Conservation (phyloP, 2,113 vertebrate genomes). For the Mastomys coucha region DNA sequence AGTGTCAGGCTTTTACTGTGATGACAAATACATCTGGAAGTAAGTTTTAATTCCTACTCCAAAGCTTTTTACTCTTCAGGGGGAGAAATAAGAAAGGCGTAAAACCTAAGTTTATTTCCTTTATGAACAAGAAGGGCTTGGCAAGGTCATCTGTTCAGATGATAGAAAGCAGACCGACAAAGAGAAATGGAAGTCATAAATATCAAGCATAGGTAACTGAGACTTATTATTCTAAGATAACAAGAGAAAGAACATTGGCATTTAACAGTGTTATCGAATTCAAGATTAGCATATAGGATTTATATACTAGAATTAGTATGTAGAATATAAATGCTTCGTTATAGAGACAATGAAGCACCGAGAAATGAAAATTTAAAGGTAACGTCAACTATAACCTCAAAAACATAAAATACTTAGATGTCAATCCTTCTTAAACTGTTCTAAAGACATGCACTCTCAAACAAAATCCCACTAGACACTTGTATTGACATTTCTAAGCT, state of each 20-base stretch:
- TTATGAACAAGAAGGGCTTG: background rate
- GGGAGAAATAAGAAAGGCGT: background rate
- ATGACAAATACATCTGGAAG: background rate
- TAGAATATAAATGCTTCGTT: background rate
- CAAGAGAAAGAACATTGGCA: background rate
- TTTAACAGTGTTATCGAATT: background rate
- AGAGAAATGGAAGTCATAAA: background rate
- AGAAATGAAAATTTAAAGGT: slow-evolving; percentile 1
- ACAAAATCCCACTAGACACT: background rate
- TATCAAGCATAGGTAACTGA: slow-evolving; percentile 3
- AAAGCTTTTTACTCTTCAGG: background rate
- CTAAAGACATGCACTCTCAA: background rate
- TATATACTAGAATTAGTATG: background rate
- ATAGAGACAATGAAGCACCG: background rate
- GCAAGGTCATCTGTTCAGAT: background rate
- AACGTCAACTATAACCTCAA: background rate
- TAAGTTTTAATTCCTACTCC: slow-evolving; percentile 1
- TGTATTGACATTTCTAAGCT: background rate
- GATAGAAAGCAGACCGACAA: background rate
- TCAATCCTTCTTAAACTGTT: background rate
- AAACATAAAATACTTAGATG: background rate
- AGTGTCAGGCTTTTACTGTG: background rate
- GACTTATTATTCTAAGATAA: slow-evolving; percentile 17
- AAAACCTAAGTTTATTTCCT: background rate
- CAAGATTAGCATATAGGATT: background rate